A percentile compares a stretch with the other conserved stretches of the same genome.
Conservation (phyloP, 1,140 invertebrate genomes). For the Drosophila parabipectinata region DNA sequence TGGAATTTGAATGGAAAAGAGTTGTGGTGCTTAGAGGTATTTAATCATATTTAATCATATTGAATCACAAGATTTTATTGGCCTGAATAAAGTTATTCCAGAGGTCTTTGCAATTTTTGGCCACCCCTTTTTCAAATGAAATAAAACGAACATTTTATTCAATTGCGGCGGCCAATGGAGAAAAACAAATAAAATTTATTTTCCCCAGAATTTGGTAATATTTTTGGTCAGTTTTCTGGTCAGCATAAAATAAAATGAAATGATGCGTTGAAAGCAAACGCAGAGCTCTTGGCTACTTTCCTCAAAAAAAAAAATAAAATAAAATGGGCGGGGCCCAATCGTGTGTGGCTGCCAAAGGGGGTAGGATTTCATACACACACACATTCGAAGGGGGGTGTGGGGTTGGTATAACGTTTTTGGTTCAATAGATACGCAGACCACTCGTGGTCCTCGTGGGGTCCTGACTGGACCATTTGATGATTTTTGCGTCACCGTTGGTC, state of each 20-base stretch:
- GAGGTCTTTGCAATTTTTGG: background rate
- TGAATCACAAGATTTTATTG: background rate
- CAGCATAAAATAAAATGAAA: constrained; percentile 80
- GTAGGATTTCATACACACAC: background rate
- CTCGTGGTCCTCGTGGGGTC: constrained; percentile 24
- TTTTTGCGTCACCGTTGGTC: constrained; percentile 82
- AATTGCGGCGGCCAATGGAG: constrained; percentile 64
- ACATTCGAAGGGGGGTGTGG: background rate
- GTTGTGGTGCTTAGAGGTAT: background rate
- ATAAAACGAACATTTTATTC: constrained; percentile 79
- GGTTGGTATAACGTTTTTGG: constrained; percentile 62
- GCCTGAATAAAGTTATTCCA: constrained; percentile 24
- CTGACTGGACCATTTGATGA: constrained; percentile 64
- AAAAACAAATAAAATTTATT: constrained; percentile 82
- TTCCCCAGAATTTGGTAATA: constrained; percentile 32
- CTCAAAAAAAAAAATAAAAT: constrained; percentile 13
- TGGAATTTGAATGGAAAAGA: constrained; percentile 1
- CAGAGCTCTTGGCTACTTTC: constrained; percentile 64
- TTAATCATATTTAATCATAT: background rate
- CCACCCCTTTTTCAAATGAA: constrained; percentile 17
- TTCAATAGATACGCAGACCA: constrained; percentile 64
- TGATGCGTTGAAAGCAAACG: constrained; percentile 71
- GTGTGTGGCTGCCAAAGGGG: constrained; percentile 54
- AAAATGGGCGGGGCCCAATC: constrained; percentile 26
- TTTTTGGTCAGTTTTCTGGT: constrained; percentile 57